Evolutionary conservation across 2,797 vertebrate genomes (phyloP), one percentile per base, ranked within the genome.

Genomic region (Dryobates pubescens): DNA sequence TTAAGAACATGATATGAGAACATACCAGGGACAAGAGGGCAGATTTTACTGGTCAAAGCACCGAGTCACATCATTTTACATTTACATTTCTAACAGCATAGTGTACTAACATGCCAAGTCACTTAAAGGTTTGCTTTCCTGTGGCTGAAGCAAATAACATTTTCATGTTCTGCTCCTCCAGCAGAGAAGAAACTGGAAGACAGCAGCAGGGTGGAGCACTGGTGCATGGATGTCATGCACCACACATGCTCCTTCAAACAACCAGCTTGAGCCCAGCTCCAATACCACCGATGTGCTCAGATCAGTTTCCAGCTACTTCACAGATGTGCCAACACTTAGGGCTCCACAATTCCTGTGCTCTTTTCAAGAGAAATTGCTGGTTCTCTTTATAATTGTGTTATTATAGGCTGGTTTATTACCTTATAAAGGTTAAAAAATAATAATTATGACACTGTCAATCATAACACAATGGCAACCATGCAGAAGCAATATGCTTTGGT

Each of bases 71-170:
- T 23, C 2, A 11, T 23, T 76, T 43, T 47, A 26, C 5, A 61
- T 17, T 30, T 63, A 9, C 30, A 27, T 41, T 49, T 67, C 30
- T 41, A 70, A 78, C 36, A 82, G 49, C 82, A 53, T 36, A 20
- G 49, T 4, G 13, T 43, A 62, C 6, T 4, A 51, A 10, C 49
- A 34, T 2, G 11, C 43, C 6, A 16, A 0, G 5, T 2, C 0
- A 2, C 17, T 32, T 26, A 41, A 59, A 63, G 32, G 10, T 38
- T 7, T 0, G 0, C 15, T 32, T 24, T 43, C 38, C 71, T 27
- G 26, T 10, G 58, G 59, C n/a, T 54, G 26, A 74, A 58, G 8
- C 23, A 3, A 26, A 4, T 20, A 71, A 29, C 9, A n/a, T 18
- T 84, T 82, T 34, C 51, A 49, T 2, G 4, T 5, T 36, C 53